Base-by-base conservation (phyloP, 1,140 invertebrate species). In the Papilio glaucus region DNA sequence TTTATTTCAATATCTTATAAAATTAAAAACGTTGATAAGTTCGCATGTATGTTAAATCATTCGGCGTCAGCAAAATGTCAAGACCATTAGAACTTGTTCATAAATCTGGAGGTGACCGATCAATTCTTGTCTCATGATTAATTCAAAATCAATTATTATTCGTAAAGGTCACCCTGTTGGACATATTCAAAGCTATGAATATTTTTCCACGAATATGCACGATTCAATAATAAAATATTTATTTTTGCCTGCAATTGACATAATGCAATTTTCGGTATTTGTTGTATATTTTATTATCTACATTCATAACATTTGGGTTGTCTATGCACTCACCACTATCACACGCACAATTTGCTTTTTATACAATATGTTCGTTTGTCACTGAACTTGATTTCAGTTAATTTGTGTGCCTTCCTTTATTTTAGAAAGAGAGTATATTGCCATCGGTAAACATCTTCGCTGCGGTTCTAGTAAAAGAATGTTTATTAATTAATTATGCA, bases 101-200 rank as follows among this genome's bases (percentile, higher is more conserved):
- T 72, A 69, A 74, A 77, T 72, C 26, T 24, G 29, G 29, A 41
- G 29, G n/a, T 49, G 61, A 72, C 37, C 33, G 18, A 45, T 65
- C 33, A n/a, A 65, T 67, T 72, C 71, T 49, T 7, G 18, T 6
- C 72, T 67, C 62, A 72, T 67, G 42, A 72, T 72, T 72, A 69
- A 79, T 74, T 61, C 60, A 69, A 73, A 63, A 78, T 73, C 72
- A 81, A 81, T 81, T 75, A 81, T 80, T 75, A 74, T 67, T 57
- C 21, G 39, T 76, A 74, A 72, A 77, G 76, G 72, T 72, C 72
- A 57, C 67, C 62, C n/a, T 63, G 49, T 62, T 15, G 15, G 12
- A 18, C 61, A 61, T 60, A 33, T 15, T 70, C 0, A 26, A 53
- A 71, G 18, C 21, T 71, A 8, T 53, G 15, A n/a, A 37, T 49